Conservation (phyloP, 2,113 vertebrate species). For the Lophius piscatorius region DNA sequence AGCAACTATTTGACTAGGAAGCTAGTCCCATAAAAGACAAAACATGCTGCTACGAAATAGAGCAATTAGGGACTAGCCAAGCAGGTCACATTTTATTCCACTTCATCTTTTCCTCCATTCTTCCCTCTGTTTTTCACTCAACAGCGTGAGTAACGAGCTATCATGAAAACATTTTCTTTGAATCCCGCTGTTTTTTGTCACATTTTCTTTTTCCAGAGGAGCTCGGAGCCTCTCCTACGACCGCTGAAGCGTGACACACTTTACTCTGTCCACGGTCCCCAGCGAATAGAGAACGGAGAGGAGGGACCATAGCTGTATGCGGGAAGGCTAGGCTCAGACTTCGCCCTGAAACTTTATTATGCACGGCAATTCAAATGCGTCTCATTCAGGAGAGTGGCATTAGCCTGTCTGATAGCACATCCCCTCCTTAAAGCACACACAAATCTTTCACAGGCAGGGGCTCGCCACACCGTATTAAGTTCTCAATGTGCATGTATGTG, state of each 20-base stretch:
- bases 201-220: constrained; percentile 29
- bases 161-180: constrained; percentile 52
- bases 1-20: constrained; percentile 61
- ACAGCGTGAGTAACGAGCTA: constrained; percentile 47
- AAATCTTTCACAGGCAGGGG: constrained; percentile 41
- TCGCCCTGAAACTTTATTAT: constrained; percentile 75
- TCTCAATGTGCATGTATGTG: constrained; percentile 42
- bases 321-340: constrained; percentile 53
- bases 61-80: constrained; percentile 71
- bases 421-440: constrained; percentile 38
- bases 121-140: constrained; percentile 33
- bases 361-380: constrained; percentile 60
- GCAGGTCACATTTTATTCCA: constrained; percentile 66
- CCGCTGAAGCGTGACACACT: constrained; percentile 66
- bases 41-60: constrained; percentile 58
- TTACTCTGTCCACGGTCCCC: constrained; percentile 64
- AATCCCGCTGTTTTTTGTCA: constrained; percentile 53
- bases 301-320: constrained; percentile 48
- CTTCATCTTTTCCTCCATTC: constrained; percentile 53
- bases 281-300: constrained; percentile 13
- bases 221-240: constrained; percentile 43
- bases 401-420: constrained; percentile 69
- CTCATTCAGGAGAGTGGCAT: constrained; percentile 57
- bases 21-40: constrained; percentile 64
- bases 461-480: constrained; percentile 54